These are phyloP conservation scores for Laticauda colubrina DNA, from an alignment of 2,113 vertebrate species.

Conservation along the genomic window DNA sequence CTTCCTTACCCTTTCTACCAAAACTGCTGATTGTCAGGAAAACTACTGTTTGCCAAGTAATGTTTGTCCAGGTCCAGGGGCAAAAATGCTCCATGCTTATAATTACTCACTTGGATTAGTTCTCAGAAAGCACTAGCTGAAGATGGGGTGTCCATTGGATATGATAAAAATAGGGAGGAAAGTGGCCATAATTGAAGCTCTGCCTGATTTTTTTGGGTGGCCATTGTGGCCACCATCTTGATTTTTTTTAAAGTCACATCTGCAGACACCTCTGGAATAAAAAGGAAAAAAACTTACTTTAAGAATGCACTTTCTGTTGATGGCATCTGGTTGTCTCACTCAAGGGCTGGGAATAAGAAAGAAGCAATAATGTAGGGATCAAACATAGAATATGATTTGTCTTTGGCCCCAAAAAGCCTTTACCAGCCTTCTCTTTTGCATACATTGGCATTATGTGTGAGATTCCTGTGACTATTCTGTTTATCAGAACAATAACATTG, in stretches of 20 bases:
- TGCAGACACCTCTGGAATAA: background rate
- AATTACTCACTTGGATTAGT: background rate
- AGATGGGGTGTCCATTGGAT: background rate
- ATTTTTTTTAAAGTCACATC: background rate
- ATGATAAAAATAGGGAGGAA: background rate
- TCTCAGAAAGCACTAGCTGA: background rate
- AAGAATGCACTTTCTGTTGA: background rate
- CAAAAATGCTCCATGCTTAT: background rate
- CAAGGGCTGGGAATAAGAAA: background rate
- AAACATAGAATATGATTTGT: background rate
- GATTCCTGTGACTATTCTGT: background rate
- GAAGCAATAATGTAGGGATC: background rate
- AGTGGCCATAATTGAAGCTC: background rate
- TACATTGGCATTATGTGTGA: background rate
- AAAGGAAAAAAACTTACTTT: background rate
- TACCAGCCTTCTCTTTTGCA: background rate
- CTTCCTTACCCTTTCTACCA: background rate
- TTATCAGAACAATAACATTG: background rate
- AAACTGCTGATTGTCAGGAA: background rate
- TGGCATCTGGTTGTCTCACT: background rate
- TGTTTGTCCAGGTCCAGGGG: background rate
- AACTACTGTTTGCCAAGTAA: background rate
- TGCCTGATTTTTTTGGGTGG: background rate
- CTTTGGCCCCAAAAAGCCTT: background rate
- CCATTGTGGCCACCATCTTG: background rate